These are phyloP conservation scores for Urophycis tenuis DNA, from an alignment of 2,797 vertebrate genomes.

Conservation along the genomic window DNA sequence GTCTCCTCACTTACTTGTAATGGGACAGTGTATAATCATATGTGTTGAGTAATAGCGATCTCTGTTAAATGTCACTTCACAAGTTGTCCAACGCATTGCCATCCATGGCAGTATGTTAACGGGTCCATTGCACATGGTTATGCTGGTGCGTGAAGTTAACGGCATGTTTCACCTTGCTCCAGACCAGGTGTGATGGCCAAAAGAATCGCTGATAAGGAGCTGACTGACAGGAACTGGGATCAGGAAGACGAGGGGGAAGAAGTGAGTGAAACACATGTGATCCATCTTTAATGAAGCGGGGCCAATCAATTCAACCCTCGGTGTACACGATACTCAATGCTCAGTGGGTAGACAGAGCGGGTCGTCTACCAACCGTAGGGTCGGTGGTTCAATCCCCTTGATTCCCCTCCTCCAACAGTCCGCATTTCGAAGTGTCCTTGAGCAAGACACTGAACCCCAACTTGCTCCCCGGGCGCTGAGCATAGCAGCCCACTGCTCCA, in stretches of 20 bases:
- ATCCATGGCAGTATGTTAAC: not conserved
- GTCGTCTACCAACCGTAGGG: too few relatives aligned
- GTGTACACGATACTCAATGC: too few relatives aligned
- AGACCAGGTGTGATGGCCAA: conserved; percentile 83
- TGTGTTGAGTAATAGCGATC: not conserved
- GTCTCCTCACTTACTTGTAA: not conserved
- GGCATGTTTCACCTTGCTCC: not conserved
- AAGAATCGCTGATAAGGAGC: conserved; percentile 91
- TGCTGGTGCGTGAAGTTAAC: not conserved
- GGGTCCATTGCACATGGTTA: not conserved
- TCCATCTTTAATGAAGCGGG: too few relatives aligned
- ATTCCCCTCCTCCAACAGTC: too few relatives aligned
- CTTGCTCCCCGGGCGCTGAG: too few relatives aligned
- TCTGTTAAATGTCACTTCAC: not conserved
- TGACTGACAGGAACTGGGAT: conserved; percentile 97
- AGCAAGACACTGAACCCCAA: too few relatives aligned
- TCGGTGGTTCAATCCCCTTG: too few relatives aligned
- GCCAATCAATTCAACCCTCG: too few relatives aligned
- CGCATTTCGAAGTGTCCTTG: too few relatives aligned
- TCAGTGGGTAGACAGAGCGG: too few relatives aligned
- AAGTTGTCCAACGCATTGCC: not conserved
- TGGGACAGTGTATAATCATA: not conserved
- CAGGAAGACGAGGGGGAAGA: conserved; percentile 95
- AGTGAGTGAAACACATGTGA: conserved; percentile 59
- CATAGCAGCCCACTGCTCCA: too few relatives aligned